Percentiles rank a stretch among this genome's conserved stretches.
Evolutionary conservation across 2,797 vertebrate species (phyloP).

Genomic region (Semaprochilodus insignis): DNA sequence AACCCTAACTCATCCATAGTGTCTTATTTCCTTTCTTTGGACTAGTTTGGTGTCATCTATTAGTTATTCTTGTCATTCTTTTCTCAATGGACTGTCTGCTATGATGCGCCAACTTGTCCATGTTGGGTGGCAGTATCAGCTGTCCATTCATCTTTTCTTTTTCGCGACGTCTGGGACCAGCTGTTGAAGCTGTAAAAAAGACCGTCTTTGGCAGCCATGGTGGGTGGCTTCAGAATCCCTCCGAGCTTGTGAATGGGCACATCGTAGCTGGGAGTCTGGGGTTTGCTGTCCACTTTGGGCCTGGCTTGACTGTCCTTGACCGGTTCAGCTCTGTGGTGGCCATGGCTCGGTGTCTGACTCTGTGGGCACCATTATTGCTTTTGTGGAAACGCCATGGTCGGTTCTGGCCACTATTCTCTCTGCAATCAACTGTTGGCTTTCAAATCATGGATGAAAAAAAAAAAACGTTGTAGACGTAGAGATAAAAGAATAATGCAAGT

Average conservation of each 20-base stretch:
- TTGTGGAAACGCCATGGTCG: conserved; percentile 2
- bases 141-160: conserved; percentile 28
- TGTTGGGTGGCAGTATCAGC: conserved; percentile 44
- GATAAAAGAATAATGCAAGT: neutral
- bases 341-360: conserved; percentile 30
- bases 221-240: conserved; percentile 54
- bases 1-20: conserved; percentile 6
- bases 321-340: conserved; percentile 12
- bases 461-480: neutral
- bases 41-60: conserved; percentile 23
- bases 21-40: conserved; percentile 6
- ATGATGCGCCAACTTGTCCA: conserved; percentile 38
- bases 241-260: conserved; percentile 43
- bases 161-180: conserved; percentile 39
- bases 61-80: conserved; percentile 29
- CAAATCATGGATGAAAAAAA: neutral
- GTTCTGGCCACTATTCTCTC: conserved; percentile 10
- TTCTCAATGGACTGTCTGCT: conserved; percentile 17
- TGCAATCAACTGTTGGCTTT: conserved; percentile 21
- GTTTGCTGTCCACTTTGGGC: conserved; percentile 41
- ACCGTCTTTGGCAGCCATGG: conserved; percentile 45
- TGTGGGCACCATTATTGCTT: conserved; percentile 17
- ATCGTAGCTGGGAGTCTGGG: conserved; percentile 32
- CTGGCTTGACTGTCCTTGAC: conserved; percentile 17
- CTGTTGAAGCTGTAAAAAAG: conserved; percentile 50